phyloP scores from a whole-genome alignment of 2,888 invertebrate species.

The Drymonia ruficornis region DNA sequence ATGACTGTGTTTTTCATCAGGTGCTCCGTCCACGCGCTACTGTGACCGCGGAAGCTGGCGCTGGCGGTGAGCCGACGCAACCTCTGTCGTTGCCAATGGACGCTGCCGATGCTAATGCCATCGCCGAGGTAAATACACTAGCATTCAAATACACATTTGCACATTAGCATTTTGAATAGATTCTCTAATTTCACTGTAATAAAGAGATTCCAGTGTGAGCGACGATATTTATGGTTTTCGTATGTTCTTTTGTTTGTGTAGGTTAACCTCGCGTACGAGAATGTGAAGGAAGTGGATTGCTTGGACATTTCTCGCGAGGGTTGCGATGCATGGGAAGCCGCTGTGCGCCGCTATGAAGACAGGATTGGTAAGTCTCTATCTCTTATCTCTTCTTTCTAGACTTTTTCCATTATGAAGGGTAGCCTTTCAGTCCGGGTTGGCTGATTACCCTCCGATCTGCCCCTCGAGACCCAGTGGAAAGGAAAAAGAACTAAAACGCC shows the following conservation, averaged over 20 bases:
- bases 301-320: slow-evolving; percentile 98
- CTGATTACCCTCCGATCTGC: no score
- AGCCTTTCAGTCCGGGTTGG: no score
- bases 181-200: no score
- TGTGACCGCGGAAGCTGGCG: slow-evolving; percentile 67
- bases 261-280: slow-evolving; percentile 97
- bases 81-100: slow-evolving; percentile 91
- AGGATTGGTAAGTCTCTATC: slow-evolving; percentile 93
- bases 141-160: not conserved
- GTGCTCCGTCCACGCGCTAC: slow-evolving; percentile 76
- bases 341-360: slow-evolving; percentile 98
- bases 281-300: slow-evolving; percentile 99
- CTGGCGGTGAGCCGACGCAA: slow-evolving; percentile 83
- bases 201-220: no score
- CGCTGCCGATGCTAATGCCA: slow-evolving; percentile 98
- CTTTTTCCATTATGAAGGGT: no score
- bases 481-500: no score
- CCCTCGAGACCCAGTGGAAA: no score
- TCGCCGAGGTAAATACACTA: slow-evolving; percentile 89
- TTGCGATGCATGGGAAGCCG: slow-evolving; percentile 98
- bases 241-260: slow-evolving; percentile 24
- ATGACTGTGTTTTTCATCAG: slow-evolving; percentile 38
- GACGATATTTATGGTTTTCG: no score
- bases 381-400: not conserved
- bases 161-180: not conserved